Evolutionary conservation across 2,113 vertebrate genomes (phyloP).

Genomic region (Phalacrocorax carbo): DNA sequence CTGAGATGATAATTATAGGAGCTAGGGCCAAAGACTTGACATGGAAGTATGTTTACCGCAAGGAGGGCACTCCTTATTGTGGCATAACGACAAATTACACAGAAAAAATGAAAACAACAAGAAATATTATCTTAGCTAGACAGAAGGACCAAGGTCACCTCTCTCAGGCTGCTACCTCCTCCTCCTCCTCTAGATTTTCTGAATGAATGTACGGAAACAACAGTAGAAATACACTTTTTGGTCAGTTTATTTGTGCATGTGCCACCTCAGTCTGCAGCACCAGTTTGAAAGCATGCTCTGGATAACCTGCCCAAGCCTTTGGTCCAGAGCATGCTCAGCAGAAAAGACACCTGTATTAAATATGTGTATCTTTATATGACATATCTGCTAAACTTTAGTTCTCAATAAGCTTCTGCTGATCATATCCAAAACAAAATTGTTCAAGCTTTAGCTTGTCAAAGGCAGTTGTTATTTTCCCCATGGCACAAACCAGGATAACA

Average conservation of each 20-base stretch:
- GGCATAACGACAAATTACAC: neutral
- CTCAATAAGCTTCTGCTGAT: neutral
- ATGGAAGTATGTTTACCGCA: neutral
- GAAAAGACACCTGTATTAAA: neutral
- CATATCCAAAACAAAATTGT: neutral
- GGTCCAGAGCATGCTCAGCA: neutral
- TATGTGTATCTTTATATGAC: rapidly evolving
- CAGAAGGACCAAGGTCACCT: neutral
- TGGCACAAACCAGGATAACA: neutral
- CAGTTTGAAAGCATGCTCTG: neutral
- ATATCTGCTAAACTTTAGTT: neutral
- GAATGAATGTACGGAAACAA: neutral
- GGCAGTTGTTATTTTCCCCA: neutral
- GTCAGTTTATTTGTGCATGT: neutral
- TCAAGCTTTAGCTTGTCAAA: neutral
- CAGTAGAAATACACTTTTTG: neutral
- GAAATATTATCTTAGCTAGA: neutral
- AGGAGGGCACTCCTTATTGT: neutral
- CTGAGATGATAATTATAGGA: neutral
- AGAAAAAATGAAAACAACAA: neutral
- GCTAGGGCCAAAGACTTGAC: neutral
- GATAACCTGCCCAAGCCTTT: neutral
- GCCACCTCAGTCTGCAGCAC: neutral
- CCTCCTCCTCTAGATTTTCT: neutral
- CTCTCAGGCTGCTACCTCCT: neutral